Evolutionary conservation across 2,113 vertebrate genomes (phyloP).

Genomic region (Oxyura jamaicensis): DNA sequence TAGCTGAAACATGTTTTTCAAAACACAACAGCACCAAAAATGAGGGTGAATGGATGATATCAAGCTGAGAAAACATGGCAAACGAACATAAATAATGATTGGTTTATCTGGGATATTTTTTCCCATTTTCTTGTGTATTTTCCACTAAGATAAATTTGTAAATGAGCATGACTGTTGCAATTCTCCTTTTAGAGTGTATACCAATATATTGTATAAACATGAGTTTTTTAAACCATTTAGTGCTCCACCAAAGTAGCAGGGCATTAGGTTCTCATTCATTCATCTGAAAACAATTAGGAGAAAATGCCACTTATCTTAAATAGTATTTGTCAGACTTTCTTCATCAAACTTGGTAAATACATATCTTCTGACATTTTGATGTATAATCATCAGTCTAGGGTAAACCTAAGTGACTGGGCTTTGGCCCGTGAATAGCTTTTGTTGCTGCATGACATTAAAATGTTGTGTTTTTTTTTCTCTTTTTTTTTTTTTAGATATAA

Average conservation of each 20-base stretch:
- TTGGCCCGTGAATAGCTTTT: constrained; percentile 81
- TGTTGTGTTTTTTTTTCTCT: constrained; percentile 25
- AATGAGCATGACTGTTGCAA: neutral
- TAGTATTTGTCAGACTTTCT: constrained; percentile 84
- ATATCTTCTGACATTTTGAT: constrained; percentile 84
- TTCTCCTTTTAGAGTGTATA: constrained; percentile 34
- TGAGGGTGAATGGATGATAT: neutral
- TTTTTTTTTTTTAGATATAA: constrained; percentile 55
- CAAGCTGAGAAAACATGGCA: neutral
- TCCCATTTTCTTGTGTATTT: neutral
- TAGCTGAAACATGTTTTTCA: neutral
- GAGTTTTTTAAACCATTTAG: constrained; percentile 76
- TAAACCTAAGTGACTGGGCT: constrained; percentile 82
- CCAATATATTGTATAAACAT: constrained; percentile 62
- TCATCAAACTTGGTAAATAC: constrained; percentile 85
- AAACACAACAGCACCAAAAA: neutral
- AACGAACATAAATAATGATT: neutral
- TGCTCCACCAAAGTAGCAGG: constrained; percentile 71
- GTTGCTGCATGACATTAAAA: constrained; percentile 79
- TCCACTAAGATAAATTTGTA: neutral
- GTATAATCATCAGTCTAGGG: constrained; percentile 79
- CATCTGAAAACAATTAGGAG: constrained; percentile 83
- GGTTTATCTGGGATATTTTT: neutral
- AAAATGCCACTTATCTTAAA: constrained; percentile 83
- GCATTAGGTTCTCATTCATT: constrained; percentile 81